Conservation (phyloP, 2,888 invertebrate genomes). For the Myathropa florea region DNA sequence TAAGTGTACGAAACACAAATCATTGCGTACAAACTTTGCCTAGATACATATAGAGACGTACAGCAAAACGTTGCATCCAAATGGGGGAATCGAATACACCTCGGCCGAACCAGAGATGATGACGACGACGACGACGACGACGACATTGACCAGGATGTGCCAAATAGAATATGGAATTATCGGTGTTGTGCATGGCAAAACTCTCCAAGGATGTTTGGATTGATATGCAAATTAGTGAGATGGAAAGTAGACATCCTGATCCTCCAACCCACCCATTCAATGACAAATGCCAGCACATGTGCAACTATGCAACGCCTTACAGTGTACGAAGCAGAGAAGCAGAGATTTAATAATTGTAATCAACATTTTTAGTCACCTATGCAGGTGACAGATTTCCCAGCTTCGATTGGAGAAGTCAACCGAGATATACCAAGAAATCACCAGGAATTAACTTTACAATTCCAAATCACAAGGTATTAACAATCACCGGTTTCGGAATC, state of each 20-base stretch:
- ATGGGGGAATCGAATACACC: neutral
- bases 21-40: conserved; percentile 58
- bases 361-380: conserved; percentile 39
- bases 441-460: conserved; percentile 39
- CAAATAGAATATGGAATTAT: conserved; percentile 68
- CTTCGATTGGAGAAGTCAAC: conserved; percentile 5
- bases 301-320: neutral
- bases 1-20: conserved; percentile 64
- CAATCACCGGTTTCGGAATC: conserved; percentile 1
- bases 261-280: conserved; percentile 1
- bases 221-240: conserved; percentile 65
- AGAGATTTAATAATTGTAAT: conserved; percentile 48
- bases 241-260: conserved; percentile 8
- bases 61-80: neutral
- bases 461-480: conserved; percentile 46
- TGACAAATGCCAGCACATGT: conserved; percentile 36
- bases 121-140: conserved; percentile 10
- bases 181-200: conserved; percentile 60
- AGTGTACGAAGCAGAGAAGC: neutral
- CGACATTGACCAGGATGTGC: conserved; percentile 59
- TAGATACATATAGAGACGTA: conserved; percentile 20
- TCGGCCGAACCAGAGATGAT: neutral
- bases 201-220: conserved; percentile 56
- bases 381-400: conserved; percentile 2
- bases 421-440: conserved; percentile 37